Percentiles rank a stretch among this genome's conserved stretches.
Conservation (phyloP, 2,113 vertebrate genomes). For the Sapayoa aenigma region DNA sequence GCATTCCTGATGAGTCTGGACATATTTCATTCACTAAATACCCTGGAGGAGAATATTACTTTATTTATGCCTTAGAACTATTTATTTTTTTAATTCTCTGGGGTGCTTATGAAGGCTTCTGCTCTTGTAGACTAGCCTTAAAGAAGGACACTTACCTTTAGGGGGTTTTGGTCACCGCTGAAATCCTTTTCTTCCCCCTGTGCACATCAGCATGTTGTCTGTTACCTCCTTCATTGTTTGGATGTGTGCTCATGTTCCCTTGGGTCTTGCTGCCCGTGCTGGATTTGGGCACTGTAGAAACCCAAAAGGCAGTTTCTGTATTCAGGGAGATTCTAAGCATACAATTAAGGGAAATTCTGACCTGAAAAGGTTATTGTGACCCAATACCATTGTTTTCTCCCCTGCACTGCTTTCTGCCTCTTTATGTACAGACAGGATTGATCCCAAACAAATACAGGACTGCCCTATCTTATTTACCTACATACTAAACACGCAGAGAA, state of each 20-base stretch:
- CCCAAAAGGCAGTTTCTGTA: background rate
- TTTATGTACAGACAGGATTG: background rate
- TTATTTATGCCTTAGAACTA: background rate
- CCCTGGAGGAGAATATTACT: background rate
- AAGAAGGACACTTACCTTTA: background rate
- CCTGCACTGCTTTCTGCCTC: background rate
- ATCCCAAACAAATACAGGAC: background rate
- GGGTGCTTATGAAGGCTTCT: background rate
- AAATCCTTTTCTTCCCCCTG: background rate
- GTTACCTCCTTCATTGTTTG: background rate
- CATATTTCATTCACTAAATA: background rate
- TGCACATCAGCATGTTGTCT: background rate
- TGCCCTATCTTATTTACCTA: background rate
- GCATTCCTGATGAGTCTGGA: background rate
- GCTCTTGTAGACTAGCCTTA: background rate
- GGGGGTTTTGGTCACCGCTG: background rate
- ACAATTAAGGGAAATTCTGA: background rate
- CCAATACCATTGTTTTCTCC: background rate
- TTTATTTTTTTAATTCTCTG: background rate
- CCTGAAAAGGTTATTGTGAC: background rate
- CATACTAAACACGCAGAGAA: background rate
- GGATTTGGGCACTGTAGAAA: background rate
- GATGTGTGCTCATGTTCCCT: accelerated
- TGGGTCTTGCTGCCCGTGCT: background rate
- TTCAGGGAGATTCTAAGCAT: background rate